Evolutionary conservation across 2,113 vertebrate genomes (phyloP).

Genomic region (Micronisus gabar): DNA sequence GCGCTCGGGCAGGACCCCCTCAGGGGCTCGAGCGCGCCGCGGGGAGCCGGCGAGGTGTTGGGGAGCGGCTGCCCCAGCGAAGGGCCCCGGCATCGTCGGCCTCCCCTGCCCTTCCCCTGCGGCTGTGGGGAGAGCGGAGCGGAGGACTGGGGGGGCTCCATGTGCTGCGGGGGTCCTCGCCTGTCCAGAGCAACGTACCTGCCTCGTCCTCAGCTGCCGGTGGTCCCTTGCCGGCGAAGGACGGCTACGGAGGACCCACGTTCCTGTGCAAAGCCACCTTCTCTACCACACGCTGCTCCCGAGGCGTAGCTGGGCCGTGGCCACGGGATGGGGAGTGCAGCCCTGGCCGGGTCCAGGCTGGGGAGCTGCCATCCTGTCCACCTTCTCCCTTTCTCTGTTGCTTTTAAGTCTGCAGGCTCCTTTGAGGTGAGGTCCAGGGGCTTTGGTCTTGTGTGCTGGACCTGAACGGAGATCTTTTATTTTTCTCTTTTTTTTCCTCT

Average conservation of each 20-base stretch:
- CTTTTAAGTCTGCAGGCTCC: neutral
- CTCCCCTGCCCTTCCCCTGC: neutral
- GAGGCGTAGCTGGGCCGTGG: neutral
- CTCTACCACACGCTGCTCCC: rapidly evolving
- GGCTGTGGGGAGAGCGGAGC: neutral
- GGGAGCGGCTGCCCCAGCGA: neutral
- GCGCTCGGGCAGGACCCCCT: neutral
- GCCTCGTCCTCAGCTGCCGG: neutral
- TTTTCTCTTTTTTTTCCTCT: neutral
- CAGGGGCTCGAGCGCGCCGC: no score
- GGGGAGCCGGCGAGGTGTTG: neutral
- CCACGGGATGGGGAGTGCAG: rapidly evolving
- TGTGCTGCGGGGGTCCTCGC: neutral
- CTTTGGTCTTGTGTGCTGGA: neutral
- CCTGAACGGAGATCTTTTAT: neutral
- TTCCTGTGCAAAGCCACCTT: neutral
- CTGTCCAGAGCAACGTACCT: rapidly evolving
- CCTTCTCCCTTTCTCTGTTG: no score
- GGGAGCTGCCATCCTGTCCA: neutral
- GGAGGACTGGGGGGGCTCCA: neutral
- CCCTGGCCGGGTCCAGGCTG: rapidly evolving
- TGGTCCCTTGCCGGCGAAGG: neutral
- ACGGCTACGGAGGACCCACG: rapidly evolving
- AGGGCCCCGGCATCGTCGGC: neutral
- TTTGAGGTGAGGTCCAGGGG: neutral